phyloP scores from a whole-genome alignment of 2,797 vertebrate species.

The Macropus fuliginosus region DNA sequence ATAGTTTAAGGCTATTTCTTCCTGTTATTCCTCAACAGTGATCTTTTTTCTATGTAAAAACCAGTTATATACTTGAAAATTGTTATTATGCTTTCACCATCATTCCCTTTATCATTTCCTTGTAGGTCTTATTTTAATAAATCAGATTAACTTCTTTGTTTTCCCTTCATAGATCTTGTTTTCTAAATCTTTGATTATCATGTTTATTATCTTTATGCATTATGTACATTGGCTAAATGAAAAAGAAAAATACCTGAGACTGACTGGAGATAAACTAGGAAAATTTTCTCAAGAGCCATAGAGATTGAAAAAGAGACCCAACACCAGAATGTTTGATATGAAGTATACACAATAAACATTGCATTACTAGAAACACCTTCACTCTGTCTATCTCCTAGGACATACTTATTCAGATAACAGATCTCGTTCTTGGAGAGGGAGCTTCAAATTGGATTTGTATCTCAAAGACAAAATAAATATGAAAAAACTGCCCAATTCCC shows the following conservation, averaged over 20 bases:
- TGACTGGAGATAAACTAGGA: not conserved
- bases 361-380: not conserved
- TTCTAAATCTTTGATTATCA: not conserved
- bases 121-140: not conserved
- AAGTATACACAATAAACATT: not conserved
- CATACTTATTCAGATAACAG: constrained; percentile 32
- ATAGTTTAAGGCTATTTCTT: not conserved
- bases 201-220: not conserved
- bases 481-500: constrained; percentile 67
- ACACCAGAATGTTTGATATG: not conserved
- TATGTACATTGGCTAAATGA: not conserved
- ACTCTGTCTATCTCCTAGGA: not conserved
- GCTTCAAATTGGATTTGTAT: constrained; percentile 54
- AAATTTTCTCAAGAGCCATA: not conserved
- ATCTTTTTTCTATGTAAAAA: not conserved
- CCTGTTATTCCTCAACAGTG: not conserved
- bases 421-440: constrained; percentile 41
- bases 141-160: not conserved
- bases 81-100: not conserved
- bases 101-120: constrained; percentile 3
- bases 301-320: constrained; percentile 13
- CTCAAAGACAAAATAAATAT: constrained; percentile 65
- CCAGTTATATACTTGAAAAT: not conserved
- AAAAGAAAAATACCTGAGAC: not conserved
- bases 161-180: not conserved